Evolutionary conservation across 2,888 invertebrate genomes (phyloP), one percentile per base, ranked within the genome.

Genomic region (Galeopsomyia nigrocyanea): DNA sequence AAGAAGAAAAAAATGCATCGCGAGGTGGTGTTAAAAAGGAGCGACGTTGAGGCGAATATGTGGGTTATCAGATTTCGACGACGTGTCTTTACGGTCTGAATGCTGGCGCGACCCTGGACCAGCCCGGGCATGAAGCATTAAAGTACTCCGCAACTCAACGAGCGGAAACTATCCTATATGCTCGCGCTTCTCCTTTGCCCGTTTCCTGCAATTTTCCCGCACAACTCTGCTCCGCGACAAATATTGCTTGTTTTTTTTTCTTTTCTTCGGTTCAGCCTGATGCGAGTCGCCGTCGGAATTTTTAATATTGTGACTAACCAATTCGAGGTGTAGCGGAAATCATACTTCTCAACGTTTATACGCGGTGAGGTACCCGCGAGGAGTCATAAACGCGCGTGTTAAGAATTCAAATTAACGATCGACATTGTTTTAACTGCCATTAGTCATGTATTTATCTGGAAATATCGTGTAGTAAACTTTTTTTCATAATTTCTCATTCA

Each of bases 21-120:
- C n/a, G 50, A 50, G 50, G 50, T 16, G 17, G n/a, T 26, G 13
- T n/a, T 53, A 6, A 26, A 16, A 14, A 10, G 13, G 49, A 17
- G 17, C 22, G 39, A 62, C 39, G 39, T 58, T 53, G 60, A 56
- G 39, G 13, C 65, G 68, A 64, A 71, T 10, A 7, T 71, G 19
- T 71, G 56, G 74, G 71, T 68, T 74, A 71, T 74, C 68, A 49
- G 67, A 68, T 71, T 58, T 63, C 71, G 68, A 70, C 64, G 67
- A 74, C 58, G 74, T 63, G 53, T 71, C 64, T 74, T 74, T 74
- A 74, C 67, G 74, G 68, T 74, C 71, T 74, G 67, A 60, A 74
- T 67, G 39, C 16, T 17, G 19, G 46, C 68, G 58, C 64, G 74
- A 71, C 70, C 68, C 70, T 77, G 75, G 62, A 65, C 50, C 63